Evolutionary conservation across 2,888 invertebrate genomes (phyloP).

Genomic region (Coleophora deauratella): DNA sequence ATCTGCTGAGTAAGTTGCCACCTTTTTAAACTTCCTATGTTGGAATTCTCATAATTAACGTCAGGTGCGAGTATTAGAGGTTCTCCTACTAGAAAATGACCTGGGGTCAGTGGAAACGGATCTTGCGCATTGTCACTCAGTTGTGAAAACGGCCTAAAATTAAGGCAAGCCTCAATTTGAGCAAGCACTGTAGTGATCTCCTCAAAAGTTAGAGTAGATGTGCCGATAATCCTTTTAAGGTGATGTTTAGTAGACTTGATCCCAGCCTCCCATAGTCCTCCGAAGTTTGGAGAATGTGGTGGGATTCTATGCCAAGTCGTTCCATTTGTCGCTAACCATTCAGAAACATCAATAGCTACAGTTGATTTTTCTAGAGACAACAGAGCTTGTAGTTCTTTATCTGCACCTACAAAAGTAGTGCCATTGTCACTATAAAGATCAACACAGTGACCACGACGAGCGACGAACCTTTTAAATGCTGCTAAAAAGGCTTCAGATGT

Average conservation of each 20-base stretch:
- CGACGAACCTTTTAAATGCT: conserved; percentile 10
- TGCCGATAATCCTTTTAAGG: conserved; percentile 16
- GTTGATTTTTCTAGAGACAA: conserved; percentile 1
- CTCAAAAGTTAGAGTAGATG: conserved; percentile 16
- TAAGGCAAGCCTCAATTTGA: no score
- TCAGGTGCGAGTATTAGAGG: conserved; percentile 14
- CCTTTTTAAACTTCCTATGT: neutral
- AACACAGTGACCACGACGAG: conserved; percentile 5
- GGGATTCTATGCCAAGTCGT: conserved; percentile 24
- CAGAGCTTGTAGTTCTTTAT: conserved; percentile 5
- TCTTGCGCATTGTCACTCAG: conserved; percentile 15
- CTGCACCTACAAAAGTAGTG: conserved; percentile 7
- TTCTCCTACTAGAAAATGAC: conserved; percentile 19
- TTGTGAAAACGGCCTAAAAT: conserved; percentile 10
- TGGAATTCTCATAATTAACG: neutral
- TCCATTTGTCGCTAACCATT: conserved; percentile 2
- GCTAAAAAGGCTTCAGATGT: conserved; percentile 12
- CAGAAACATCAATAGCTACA: conserved; percentile 1
- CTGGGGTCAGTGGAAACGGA: conserved; percentile 14
- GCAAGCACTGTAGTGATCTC: conserved; percentile 18
- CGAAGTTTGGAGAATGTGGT: conserved; percentile 22
- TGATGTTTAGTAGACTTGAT: conserved; percentile 22
- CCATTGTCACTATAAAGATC: conserved; percentile 11
- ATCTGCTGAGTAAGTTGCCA: neutral
- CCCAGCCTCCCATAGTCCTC: conserved; percentile 24